Evolutionary conservation across 2,888 invertebrate genomes (phyloP), one percentile per base, ranked within the genome.

Genomic region (Calliopum simillimum): DNA sequence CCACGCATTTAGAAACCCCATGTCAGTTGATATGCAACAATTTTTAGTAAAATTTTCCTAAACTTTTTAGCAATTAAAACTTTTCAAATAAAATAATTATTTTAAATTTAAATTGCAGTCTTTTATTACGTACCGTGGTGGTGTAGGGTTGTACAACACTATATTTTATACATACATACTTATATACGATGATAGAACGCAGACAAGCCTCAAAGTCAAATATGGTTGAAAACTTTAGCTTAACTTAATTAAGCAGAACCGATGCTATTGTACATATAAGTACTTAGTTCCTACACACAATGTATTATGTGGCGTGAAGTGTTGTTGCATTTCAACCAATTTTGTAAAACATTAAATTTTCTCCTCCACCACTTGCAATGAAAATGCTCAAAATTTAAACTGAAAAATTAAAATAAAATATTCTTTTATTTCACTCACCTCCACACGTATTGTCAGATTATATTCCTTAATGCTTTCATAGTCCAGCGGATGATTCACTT

Each of bases 401-500:
- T 53, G 5, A 1, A 33, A 6, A 33, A 0, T 8, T 1, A 33
- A 33, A 33, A 33, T 3, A 33, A 33, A 33, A 33, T 6, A 33
- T 33, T 4, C 8, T 63, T 68, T 46, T 41, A 16, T n/a, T 43
- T 14, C 14, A 83, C 91, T 89, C 87, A 96, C 97, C 94, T 97
- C 97, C 66, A 97, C 97, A 85, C 97, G 92, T 87, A 97, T 95
- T 12, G 97, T 97, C 79, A 97, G 88, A 89, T 97, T 97, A 87
- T 97, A 97, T 85, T 97, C 96, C 88, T 95, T 95, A 86, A 97
- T 96, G 80, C 93, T 94, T 86, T 97, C 97, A 84, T 94, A 97
- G 88, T 97, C 97, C 82, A 97, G 88, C 33, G 96, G 96, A 89
- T 97, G 96, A 88, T 97, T 97, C 80, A 97, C 97, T 89, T 96